Percentiles rank a stretch among this genome's conserved stretches.
Evolutionary conservation across 2,888 invertebrate genomes (phyloP).

Genomic region (Heliconius aoede): DNA sequence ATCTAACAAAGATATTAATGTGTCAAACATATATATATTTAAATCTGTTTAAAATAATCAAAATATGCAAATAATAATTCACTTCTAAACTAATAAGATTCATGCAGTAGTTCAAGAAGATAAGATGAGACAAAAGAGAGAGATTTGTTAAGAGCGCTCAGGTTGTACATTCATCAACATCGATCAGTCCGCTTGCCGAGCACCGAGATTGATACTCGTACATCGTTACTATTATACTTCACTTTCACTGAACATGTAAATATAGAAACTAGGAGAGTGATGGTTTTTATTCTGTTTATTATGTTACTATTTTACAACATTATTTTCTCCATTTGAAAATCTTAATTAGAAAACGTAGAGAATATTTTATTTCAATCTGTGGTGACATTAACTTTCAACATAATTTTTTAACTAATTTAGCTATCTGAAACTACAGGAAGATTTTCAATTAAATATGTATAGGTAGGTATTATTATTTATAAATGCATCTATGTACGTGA

Average conservation of each 20-base stretch:
- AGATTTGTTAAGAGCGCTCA: conserved; percentile 55
- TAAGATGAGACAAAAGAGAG: conserved; percentile 61
- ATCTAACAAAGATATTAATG: too few relatives aligned
- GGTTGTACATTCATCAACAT: conserved; percentile 73
- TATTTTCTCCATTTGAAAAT: neutral
- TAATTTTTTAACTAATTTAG: too few relatives aligned
- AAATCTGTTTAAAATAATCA: neutral
- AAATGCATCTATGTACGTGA: too few relatives aligned
- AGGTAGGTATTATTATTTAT: too few relatives aligned
- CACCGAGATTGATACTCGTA: conserved; percentile 63
- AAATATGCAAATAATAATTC: conserved; percentile 41
- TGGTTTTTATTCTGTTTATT: neutral
- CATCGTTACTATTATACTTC: conserved; percentile 53
- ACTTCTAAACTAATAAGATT: conserved; percentile 62
- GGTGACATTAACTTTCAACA: too few relatives aligned
- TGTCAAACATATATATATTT: neutral
- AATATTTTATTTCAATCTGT: conserved; percentile 6
- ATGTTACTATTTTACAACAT: neutral
- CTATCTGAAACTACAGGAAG: too few relatives aligned
- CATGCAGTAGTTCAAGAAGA: conserved; percentile 67
- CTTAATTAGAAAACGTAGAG: conserved; percentile 15
- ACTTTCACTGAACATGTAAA: conserved; percentile 64
- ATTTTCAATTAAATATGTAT: too few relatives aligned
- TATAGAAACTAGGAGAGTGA: conserved; percentile 33
- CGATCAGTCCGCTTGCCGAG: conserved; percentile 68